phyloP scores from a whole-genome alignment of 2,797 vertebrate genomes.

The Diplodus puntazzo region DNA sequence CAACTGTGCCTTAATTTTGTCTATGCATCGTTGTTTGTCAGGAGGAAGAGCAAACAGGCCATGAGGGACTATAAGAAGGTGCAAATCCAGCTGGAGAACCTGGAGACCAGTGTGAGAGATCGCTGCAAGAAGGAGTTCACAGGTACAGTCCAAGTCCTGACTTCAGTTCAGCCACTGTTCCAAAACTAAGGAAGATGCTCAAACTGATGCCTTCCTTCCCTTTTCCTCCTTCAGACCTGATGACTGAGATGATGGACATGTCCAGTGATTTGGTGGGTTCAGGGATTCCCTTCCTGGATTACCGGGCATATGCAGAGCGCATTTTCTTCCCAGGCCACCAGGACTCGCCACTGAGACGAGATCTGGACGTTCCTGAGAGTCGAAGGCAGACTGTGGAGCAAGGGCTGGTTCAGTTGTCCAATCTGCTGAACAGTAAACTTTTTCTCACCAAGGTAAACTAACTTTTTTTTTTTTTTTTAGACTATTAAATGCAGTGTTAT shows the following conservation, averaged over 20 bases:
- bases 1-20: not conserved
- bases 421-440: conserved; percentile 97
- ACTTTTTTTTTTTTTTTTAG: no score
- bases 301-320: conserved; percentile 93
- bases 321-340: conserved; percentile 98
- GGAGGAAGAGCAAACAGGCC: conserved; percentile 98
- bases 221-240: conserved; percentile 88
- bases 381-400: conserved; percentile 95
- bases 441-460: conserved; percentile 94
- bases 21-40: conserved; percentile 60
- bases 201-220: not conserved
- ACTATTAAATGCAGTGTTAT: not conserved
- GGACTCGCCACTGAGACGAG: conserved; percentile 92
- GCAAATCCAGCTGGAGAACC: conserved; percentile 97
- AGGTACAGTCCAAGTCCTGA: conserved; percentile 78
- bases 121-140: conserved; percentile 99
- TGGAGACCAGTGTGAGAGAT: conserved; percentile 97
- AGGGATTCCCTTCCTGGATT: conserved; percentile 96
- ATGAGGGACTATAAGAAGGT: conserved; percentile 98
- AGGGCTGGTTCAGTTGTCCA: conserved; percentile 95
- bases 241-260: conserved; percentile 99
- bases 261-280: conserved; percentile 97
- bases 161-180: no score
- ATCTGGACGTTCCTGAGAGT: conserved; percentile 93
- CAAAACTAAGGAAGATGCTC: not conserved